These are phyloP conservation scores for Nephrotoma flavescens DNA, from an alignment of 2,888 invertebrate genomes.

Conservation along the genomic window DNA sequence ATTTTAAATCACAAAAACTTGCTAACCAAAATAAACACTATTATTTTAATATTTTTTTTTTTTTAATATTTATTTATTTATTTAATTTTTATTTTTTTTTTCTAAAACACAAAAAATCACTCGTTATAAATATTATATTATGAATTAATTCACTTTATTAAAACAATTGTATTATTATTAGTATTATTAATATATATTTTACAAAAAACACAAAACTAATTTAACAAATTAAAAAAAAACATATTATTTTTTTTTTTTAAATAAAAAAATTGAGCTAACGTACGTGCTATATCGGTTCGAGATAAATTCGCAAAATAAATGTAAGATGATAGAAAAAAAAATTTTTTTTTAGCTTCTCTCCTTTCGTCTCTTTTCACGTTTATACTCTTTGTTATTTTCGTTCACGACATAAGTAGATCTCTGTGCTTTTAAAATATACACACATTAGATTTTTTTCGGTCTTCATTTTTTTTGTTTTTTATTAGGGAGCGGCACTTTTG, in stretches of 20 bases:
- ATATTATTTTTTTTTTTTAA: not conserved
- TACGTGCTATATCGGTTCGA: slow-evolving; percentile 3
- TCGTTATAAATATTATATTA: not conserved
- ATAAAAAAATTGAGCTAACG: not conserved
- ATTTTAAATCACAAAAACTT: not conserved
- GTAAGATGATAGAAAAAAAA: not conserved
- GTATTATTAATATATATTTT: not conserved
- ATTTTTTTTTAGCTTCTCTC: not conserved
- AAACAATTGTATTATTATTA: not conserved
- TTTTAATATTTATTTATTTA: not conserved
- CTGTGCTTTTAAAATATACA: not conserved
- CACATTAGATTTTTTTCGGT: not conserved
- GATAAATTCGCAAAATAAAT: slow-evolving; percentile 1
- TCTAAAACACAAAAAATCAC: not conserved
- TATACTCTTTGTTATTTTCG: not conserved
- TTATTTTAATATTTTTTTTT: not conserved
- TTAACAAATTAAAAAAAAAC: not conserved
- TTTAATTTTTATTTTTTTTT: not conserved
- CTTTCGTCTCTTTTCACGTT: not conserved
- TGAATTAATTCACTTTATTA: not conserved
- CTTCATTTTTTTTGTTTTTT: not conserved
- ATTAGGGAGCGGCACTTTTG: slow-evolving; percentile 3
- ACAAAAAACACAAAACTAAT: not conserved
- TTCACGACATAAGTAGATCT: not conserved
- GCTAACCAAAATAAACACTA: not conserved